These are phyloP conservation scores for Vidua macroura DNA, from an alignment of 2,113 vertebrate genomes.

Conservation along the genomic window DNA sequence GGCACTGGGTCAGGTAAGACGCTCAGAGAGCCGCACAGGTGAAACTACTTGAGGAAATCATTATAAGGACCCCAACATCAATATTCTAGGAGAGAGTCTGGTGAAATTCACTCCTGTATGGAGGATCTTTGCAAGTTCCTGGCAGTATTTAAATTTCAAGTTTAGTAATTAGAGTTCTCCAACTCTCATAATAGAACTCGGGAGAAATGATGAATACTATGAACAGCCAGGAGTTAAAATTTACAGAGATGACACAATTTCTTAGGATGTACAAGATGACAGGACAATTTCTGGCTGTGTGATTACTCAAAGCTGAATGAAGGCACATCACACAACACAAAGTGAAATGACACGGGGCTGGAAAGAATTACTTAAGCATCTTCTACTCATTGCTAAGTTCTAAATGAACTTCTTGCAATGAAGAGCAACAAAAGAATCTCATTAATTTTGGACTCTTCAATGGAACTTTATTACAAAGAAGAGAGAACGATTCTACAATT, in stretches of 20 bases:
- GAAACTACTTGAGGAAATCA: conserved; percentile 12
- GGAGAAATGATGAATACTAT: not conserved
- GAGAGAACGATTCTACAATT: not conserved
- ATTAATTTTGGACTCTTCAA: not conserved
- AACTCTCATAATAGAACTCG: not conserved
- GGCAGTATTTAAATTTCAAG: not conserved
- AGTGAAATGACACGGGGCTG: not conserved
- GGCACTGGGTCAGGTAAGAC: not conserved
- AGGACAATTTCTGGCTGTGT: not conserved
- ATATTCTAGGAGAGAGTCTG: not conserved
- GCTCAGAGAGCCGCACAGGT: not conserved
- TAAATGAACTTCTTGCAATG: not conserved
- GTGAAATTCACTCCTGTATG: not conserved
- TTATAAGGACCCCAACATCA: not conserved
- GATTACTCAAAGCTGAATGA: not conserved
- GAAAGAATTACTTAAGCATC: not conserved
- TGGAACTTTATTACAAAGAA: not conserved
- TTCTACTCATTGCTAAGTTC: not conserved
- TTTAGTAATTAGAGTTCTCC: not conserved
- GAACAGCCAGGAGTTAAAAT: not conserved
- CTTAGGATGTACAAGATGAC: not conserved
- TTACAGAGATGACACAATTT: not conserved
- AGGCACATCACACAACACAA: not conserved
- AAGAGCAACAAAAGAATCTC: not conserved
- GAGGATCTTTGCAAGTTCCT: not conserved